phyloP scores from a whole-genome alignment of 2,797 vertebrate genomes.

The Anolis apletophallus region DNA sequence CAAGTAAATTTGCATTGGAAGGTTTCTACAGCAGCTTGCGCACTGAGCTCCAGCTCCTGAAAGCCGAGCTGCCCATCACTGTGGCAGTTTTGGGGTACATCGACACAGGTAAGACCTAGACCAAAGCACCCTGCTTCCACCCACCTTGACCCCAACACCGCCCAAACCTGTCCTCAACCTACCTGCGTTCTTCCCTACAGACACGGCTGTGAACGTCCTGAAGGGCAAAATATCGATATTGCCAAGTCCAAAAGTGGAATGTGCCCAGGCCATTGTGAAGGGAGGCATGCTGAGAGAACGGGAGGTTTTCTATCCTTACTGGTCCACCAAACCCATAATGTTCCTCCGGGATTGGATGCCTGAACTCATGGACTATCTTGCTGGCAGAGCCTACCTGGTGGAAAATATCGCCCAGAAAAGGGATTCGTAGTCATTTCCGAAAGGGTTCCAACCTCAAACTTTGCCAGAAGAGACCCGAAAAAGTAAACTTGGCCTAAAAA shows the following conservation, averaged over 20 bases:
- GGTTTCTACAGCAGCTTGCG: conserved; percentile 57
- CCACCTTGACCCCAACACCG: background rate
- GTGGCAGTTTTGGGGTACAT: conserved; percentile 61
- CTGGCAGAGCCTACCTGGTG: conserved; percentile 17
- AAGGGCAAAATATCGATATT: conserved; percentile 22
- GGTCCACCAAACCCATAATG: conserved; percentile 26
- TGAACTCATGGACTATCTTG: conserved; percentile 1
- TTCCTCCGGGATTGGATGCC: conserved; percentile 38
- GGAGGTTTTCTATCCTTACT: conserved; percentile 60
- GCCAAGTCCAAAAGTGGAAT: conserved; percentile 50
- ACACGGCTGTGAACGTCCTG: conserved; percentile 31
- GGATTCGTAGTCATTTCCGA: background rate
- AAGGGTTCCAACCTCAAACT: background rate
- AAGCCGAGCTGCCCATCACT: conserved; percentile 46
- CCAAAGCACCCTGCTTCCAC: background rate
- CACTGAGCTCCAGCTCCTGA: conserved; percentile 38
- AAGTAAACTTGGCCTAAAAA: too few relatives aligned
- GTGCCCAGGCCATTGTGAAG: conserved; percentile 51
- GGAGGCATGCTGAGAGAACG: conserved; percentile 39
- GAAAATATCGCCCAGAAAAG: conserved; percentile 48
- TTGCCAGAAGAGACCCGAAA: background rate
- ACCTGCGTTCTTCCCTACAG: conserved; percentile 16
- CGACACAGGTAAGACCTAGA: conserved; percentile 53
- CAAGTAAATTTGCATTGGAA: conserved; percentile 60
- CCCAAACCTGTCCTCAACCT: too few relatives aligned